Evolutionary conservation across 2,888 invertebrate genomes (phyloP), one percentile per base, ranked within the genome.

Genomic region (Helobdella robusta): DNA sequence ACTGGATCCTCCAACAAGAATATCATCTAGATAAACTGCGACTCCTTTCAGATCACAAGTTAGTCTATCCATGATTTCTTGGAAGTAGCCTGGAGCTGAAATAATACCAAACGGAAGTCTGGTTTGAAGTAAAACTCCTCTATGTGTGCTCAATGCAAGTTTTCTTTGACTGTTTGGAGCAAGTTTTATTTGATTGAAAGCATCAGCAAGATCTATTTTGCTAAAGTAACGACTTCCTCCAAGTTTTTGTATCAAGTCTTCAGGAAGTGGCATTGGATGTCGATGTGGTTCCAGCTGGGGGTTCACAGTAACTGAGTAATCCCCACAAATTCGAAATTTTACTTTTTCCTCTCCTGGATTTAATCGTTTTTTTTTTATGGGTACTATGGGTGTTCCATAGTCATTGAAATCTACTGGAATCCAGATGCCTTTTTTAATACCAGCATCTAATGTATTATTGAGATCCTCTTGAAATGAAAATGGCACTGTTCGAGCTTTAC

Each of bases 11-110:
- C 52, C 52, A 23, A 52, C 52, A 52, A 52, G 52, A 52, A 52
- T 52, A 23, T 5, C 52, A 23, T 52, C 52, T 2, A 52, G 52
- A 52, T 52, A 52, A 28, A 52, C 52, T 23, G 52, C 52, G 15
- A 52, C 52, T 52, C 52, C 52, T 52, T 52, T 18, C 28, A 52
- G 23, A 4, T 52, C 52, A 52, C 52, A 52, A 52, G 52, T 52
- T 23, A 52, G 23, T 25, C 5, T 52, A 23, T 52, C 52, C 52
- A 52, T 52, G 20, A 52, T 25, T 52, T 52, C 52, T 52, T 52
- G 52, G 23, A 52, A 52, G 23, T 23, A 52, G 28, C 52, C 52
- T 52, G 52, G 52, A 23, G 52, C 52, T 52, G 52, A 52, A 5
- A 52, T 52, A 20, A 52, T 52, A 15, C 52, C 52, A 52, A 52